Evolutionary conservation across 2,797 vertebrate species (phyloP), one percentile per base, ranked within the genome.

Genomic region (Mormyrus hasselquistii): DNA sequence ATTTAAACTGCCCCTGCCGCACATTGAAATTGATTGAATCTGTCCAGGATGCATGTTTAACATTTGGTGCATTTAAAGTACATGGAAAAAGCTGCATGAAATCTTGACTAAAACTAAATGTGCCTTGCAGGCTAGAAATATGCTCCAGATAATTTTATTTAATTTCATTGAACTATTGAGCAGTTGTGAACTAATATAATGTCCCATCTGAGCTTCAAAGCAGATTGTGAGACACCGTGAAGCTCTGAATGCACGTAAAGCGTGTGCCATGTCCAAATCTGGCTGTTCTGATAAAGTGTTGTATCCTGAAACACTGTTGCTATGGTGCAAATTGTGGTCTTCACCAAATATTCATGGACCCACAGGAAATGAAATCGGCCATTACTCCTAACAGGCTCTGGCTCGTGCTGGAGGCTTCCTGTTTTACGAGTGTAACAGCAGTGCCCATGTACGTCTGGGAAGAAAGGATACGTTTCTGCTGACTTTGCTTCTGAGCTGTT

Each of bases 81-180:
- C 41, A 9, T 10, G 53, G 7, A 65, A 65, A 44, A 19, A 47
- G 0, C 86, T 92, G 89, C 91, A 82, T 89, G 87, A 89, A 92
- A 73, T 49, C 59, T 52, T 65, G 0, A 86, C 59, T 86, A n/a
- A 84, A 49, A 49, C 29, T 79, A 38, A 79, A 76, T 38, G 38
- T 44, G 73, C 73, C 16, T 79, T 41, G 3, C 25, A 34, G 25
- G 62, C 9, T 4, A 34, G 25, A 34, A 69, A 34, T 69, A 1
- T 14, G 10, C 10, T 69, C 62, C 25, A 34, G 25, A 69, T 10
- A 34, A 34, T 69, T 12, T 69, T 14, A 14, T 34, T 34, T 69
- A 10, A 69, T 34, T 34, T 9, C 62, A 69, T 34, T 69, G 25
- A 34, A 29, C 62, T 34, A 34, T 29, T 69, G 3, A 69, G 10